Conservation (phyloP, 53 echinoderm and acorn worm genomes). For the Echinometra lucunter region DNA sequence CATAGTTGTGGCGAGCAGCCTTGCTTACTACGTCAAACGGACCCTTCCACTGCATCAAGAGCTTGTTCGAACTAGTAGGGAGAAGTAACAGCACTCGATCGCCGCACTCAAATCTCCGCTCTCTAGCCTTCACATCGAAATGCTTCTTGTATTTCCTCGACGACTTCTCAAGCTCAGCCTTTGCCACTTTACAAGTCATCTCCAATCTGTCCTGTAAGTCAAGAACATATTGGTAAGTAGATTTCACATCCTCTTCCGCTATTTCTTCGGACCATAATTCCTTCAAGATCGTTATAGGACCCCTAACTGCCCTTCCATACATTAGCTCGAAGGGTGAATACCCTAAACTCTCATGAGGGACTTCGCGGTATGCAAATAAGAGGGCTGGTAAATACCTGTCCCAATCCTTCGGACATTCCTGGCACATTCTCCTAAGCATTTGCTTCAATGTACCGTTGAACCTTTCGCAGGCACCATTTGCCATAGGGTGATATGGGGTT, state of each 20-base stretch:
- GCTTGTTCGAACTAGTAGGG: conserved; percentile 65
- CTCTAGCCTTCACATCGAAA: conserved; percentile 53
- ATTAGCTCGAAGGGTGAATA: conserved; percentile 73
- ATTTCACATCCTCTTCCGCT: conserved; percentile 58
- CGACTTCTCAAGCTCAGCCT: conserved; percentile 59
- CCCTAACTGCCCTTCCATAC: conserved; percentile 76
- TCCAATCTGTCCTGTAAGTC: conserved; percentile 68
- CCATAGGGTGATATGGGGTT: conserved; percentile 20
- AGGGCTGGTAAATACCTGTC: conserved; percentile 73
- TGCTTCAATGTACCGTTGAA: conserved; percentile 78
- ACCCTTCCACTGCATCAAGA: conserved; percentile 54
- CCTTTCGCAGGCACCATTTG: conserved; percentile 69
- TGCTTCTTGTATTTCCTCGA: conserved; percentile 63
- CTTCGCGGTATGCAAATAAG: conserved; percentile 78
- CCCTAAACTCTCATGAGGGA: conserved; percentile 19
- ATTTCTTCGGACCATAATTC: too few species aligned
- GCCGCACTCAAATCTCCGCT: conserved; percentile 53
- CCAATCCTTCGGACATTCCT: conserved; percentile 75
- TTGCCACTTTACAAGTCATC: conserved; percentile 66
- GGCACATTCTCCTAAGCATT: conserved; percentile 72
- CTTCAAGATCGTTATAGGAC: conserved; percentile 72
- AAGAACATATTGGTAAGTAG: conserved; percentile 74
- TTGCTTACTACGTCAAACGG: conserved; percentile 50
- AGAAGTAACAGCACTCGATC: conserved; percentile 65
- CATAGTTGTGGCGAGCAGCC: conserved; percentile 57